phyloP scores from a whole-genome alignment of 2,113 vertebrate species.

The Orycteropus afer region DNA sequence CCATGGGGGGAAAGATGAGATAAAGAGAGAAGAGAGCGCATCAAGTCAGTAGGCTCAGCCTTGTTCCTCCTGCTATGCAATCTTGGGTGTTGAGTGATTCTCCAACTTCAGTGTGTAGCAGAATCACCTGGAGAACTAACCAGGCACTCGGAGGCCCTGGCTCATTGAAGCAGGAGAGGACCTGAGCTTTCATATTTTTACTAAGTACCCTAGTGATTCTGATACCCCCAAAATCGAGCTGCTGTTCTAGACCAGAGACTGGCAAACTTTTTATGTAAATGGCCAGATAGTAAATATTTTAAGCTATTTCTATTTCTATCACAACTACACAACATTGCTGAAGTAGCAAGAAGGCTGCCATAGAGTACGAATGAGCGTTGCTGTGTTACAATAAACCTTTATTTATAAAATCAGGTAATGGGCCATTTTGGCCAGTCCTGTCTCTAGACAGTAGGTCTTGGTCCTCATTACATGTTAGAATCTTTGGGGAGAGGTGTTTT shows the following conservation, averaged over 20 bases:
- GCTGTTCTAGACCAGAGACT: background rate
- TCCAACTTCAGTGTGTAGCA: background rate
- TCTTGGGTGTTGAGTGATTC: background rate
- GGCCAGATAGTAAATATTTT: background rate
- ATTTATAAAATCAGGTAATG: background rate
- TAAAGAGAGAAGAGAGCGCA: background rate
- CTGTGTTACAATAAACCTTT: conserved; percentile 17
- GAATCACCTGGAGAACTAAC: background rate
- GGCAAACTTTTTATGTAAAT: background rate
- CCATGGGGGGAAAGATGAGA: background rate
- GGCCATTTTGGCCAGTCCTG: background rate
- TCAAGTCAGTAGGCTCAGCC: background rate
- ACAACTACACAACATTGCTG: background rate
- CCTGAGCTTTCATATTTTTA: background rate
- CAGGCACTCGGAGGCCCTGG: background rate
- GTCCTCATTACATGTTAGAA: background rate
- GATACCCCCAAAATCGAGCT: background rate
- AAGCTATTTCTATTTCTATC: background rate
- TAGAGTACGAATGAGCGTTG: background rate
- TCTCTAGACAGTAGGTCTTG: background rate
- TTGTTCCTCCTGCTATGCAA: too few species aligned
- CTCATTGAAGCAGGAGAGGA: background rate
- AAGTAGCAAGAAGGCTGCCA: background rate
- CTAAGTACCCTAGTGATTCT: background rate
- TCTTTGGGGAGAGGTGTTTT: background rate